These are phyloP conservation scores for Bradynema listronoti DNA, from an alignment of 1,140 invertebrate genomes.

Conservation along the genomic window DNA sequence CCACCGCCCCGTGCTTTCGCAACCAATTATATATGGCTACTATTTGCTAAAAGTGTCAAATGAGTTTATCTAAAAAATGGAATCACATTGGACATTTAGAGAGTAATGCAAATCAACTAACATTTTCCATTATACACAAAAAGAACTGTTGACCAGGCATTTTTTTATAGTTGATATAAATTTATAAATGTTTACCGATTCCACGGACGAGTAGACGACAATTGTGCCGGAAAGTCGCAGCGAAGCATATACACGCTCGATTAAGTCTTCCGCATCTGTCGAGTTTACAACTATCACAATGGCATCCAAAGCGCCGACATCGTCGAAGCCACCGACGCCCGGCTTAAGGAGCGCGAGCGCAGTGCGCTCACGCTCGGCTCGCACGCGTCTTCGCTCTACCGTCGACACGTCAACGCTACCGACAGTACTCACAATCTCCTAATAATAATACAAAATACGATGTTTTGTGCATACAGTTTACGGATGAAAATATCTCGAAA, in stretches of 20 bases:
- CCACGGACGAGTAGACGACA: slow-evolving; percentile 25
- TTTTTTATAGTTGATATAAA: no score
- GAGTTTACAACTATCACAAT: slow-evolving; percentile 7
- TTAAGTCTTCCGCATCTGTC: slow-evolving; percentile 14
- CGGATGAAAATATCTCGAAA: no score
- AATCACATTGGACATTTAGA: not conserved
- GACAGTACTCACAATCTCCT: no score
- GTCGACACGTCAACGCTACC: slow-evolving; percentile 3
- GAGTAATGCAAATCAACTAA: not conserved
- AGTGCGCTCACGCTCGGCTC: slow-evolving; percentile 22
- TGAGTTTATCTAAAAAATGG: not conserved
- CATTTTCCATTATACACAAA: not conserved
- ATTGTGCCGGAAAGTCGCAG: slow-evolving; percentile 30
- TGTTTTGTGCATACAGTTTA: no score
- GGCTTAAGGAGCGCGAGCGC: slow-evolving; percentile 15
- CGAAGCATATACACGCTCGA: slow-evolving; percentile 14
- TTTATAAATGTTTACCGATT: slow-evolving; percentile 17
- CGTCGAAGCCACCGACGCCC: slow-evolving; percentile 3
- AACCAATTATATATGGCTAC: slow-evolving; percentile 25
- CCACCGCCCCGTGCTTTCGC: slow-evolving; percentile 13
- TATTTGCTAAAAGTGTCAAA: slow-evolving; percentile 17
- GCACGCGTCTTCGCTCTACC: slow-evolving; percentile 11
- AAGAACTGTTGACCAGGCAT: not conserved
- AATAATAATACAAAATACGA: no score
- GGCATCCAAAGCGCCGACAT: slow-evolving; percentile 3